phyloP scores from a whole-genome alignment of 2,797 vertebrate species.

The Myotis findleyi region DNA sequence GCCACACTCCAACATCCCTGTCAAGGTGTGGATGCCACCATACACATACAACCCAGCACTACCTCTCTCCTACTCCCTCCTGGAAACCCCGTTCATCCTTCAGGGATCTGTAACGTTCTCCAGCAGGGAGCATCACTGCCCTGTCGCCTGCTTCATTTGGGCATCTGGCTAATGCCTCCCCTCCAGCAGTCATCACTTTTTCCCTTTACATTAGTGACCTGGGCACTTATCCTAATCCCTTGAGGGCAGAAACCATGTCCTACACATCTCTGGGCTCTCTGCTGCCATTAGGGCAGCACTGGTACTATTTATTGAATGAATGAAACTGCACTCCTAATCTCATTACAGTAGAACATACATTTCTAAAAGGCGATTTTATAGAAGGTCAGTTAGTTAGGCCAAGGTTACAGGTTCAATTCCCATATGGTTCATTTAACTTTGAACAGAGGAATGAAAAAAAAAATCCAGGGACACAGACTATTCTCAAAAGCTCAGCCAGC shows the following conservation, averaged over 20 bases:
- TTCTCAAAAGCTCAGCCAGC: neutral
- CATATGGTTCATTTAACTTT: slow-evolving; percentile 49
- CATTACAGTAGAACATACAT: slow-evolving; percentile 49
- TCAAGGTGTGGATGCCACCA: too few species aligned
- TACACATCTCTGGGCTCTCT: neutral
- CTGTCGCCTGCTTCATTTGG: neutral
- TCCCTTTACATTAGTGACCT: neutral
- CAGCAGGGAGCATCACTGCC: neutral
- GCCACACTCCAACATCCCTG: neutral
- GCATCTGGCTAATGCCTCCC: neutral
- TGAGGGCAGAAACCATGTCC: neutral
- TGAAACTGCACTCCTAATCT: slow-evolving; percentile 56
- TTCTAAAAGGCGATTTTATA: slow-evolving; percentile 56
- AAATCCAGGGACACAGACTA: neutral
- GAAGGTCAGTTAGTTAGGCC: slow-evolving; percentile 67
- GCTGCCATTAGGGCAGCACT: neutral
- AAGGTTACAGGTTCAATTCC: slow-evolving; percentile 74
- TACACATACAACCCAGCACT: too few species aligned
- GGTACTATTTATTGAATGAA: slow-evolving; percentile 31
- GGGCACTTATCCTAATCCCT: neutral
- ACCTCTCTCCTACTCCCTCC: neutral
- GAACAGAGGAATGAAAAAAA: neutral
- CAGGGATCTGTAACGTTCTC: neutral
- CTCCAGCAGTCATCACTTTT: neutral
- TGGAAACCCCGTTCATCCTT: neutral